Conservation (phyloP, 2,888 invertebrate species). For the Dyspetes luteomarginatus region DNA sequence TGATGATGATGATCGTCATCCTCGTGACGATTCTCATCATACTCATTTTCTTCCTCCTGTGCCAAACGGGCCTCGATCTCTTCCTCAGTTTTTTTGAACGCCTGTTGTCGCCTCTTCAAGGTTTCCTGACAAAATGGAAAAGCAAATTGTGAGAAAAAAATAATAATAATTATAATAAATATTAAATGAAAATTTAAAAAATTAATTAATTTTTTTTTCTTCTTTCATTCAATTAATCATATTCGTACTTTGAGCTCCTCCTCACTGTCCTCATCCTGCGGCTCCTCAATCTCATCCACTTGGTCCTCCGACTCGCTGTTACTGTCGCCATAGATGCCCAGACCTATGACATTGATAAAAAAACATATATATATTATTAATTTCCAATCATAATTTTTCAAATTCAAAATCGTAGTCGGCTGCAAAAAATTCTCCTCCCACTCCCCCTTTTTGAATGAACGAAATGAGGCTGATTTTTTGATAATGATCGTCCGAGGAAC, state of each 20-base stretch:
- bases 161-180: too few species aligned
- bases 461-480: too few species aligned
- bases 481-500: too few species aligned
- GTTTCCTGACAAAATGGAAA: conserved; percentile 85
- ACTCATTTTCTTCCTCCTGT: conserved; percentile 85
- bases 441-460: too few species aligned
- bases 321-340: conserved; percentile 93
- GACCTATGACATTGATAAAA: conserved; percentile 86
- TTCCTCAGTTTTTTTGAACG: conserved; percentile 90
- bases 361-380: conserved; percentile 61
- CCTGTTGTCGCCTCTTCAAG: conserved; percentile 87
- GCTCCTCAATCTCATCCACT: conserved; percentile 83
- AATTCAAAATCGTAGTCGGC: too few species aligned
- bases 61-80: conserved; percentile 90
- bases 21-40: conserved; percentile 70
- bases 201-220: conserved; percentile 9
- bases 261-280: conserved; percentile 86
- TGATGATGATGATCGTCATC: conserved; percentile 49
- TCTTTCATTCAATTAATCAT: background rate
- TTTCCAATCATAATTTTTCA: too few species aligned
- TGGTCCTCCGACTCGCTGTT: conserved; percentile 85
- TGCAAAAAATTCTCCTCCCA: too few species aligned
- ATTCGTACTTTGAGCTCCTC: conserved; percentile 88
- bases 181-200: too few species aligned
- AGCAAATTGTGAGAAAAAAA: conserved; percentile 11